Conservation (phyloP, 1,140 invertebrate species). For the Cydia amplana region DNA sequence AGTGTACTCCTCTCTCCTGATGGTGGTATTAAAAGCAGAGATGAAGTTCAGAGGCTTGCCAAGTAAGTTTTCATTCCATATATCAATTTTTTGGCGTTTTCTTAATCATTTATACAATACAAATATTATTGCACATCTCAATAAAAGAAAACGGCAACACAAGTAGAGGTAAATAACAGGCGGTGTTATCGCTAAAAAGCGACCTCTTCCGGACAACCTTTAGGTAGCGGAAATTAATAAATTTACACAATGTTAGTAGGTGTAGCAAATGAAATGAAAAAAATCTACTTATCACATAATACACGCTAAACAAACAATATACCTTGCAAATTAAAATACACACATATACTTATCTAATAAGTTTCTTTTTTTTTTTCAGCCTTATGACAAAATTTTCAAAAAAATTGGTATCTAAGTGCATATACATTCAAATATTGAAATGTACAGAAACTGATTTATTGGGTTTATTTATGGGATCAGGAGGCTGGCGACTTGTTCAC, state of each 20-base stretch:
- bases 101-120: not conserved
- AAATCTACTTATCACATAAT: too few species aligned
- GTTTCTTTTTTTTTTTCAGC: constrained; percentile 81
- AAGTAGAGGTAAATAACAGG: too few species aligned
- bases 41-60: constrained; percentile 87
- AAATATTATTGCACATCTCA: too few species aligned
- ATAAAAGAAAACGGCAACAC: too few species aligned
- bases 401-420: constrained; percentile 96
- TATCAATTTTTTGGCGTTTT: constrained; percentile 33
- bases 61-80: constrained; percentile 47
- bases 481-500: constrained; percentile 94
- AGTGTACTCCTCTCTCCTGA: constrained; percentile 88
- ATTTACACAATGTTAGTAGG: too few species aligned
- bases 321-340: not conserved
- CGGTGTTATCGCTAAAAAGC: too few species aligned
- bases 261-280: too few species aligned
- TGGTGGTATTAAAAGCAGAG: constrained; percentile 92
- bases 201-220: too few species aligned
- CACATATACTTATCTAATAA: constrained; percentile 11
- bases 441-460: constrained; percentile 91
- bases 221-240: too few species aligned
- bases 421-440: constrained; percentile 96
- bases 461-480: constrained; percentile 92
- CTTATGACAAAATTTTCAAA: constrained; percentile 97
- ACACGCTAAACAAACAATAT: too few species aligned